These are phyloP conservation scores for Drosophila pseudoananassae DNA, from an alignment of 1,140 invertebrate species.

Conservation along the genomic window DNA sequence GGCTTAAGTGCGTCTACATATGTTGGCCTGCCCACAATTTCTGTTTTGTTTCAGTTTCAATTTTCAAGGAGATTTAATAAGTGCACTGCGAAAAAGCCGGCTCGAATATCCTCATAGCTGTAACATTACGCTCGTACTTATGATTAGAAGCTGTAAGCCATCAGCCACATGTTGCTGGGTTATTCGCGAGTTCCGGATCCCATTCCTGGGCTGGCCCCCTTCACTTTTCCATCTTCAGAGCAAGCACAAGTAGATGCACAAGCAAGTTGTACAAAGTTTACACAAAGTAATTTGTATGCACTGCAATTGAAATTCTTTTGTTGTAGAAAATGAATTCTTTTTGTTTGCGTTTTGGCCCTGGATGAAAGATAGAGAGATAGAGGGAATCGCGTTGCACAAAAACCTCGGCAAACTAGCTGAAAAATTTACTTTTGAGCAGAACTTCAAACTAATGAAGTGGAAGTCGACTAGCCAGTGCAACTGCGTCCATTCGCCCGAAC, in stretches of 20 bases:
- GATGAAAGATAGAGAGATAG: slow-evolving; percentile 7
- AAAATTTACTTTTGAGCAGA: slow-evolving; percentile 57
- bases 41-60: slow-evolving; percentile 40
- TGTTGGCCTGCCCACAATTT: slow-evolving; percentile 34
- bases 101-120: not conserved
- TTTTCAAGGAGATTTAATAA: slow-evolving; percentile 21
- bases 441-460: slow-evolving; percentile 72
- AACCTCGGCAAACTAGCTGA: slow-evolving; percentile 59
- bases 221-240: slow-evolving; percentile 13
- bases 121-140: slow-evolving; percentile 29
- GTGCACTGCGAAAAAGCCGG: not conserved
- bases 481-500: slow-evolving; percentile 15
- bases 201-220: not conserved
- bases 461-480: slow-evolving; percentile 29
- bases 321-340: slow-evolving; percentile 69
- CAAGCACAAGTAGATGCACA: slow-evolving; percentile 37
- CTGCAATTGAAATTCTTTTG: slow-evolving; percentile 77
- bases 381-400: slow-evolving; percentile 42
- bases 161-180: slow-evolving; percentile 44
- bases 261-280: slow-evolving; percentile 66
- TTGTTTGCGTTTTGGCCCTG: slow-evolving; percentile 62
- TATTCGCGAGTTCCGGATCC: slow-evolving; percentile 37
- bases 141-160: slow-evolving; percentile 27
- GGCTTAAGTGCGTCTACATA: slow-evolving; percentile 58
- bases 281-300: slow-evolving; percentile 76